Evolutionary conservation across 2,797 vertebrate genomes (phyloP).

Genomic region (Triplophysa bombifrons): DNA sequence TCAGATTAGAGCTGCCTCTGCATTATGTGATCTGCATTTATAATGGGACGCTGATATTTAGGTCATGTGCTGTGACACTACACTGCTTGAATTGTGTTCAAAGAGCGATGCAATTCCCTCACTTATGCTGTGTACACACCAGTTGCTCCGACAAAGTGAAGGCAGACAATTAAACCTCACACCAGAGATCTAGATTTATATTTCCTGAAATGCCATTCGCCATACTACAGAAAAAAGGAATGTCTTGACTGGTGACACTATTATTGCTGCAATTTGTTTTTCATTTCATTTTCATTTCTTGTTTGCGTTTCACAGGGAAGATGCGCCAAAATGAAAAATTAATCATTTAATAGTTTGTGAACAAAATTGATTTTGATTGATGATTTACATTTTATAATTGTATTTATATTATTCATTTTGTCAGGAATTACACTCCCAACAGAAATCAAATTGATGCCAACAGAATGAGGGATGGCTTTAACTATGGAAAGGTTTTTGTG

Average conservation of each 20-base stretch:
- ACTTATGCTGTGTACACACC: background rate
- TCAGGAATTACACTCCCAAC: background rate
- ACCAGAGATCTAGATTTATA: no score
- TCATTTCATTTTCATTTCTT: background rate
- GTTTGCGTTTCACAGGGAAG: background rate
- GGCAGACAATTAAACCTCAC: no score
- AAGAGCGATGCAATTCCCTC: background rate
- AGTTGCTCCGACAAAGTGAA: background rate
- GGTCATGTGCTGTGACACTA: background rate
- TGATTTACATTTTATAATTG: background rate
- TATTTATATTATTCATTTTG: background rate
- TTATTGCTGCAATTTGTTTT: background rate
- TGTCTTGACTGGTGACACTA: background rate
- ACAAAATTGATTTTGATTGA: background rate
- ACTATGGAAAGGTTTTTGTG: no score
- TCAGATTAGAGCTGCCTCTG: background rate
- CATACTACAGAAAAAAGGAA: no score
- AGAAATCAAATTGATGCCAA: background rate
- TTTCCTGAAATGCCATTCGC: no score
- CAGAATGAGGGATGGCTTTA: no score
- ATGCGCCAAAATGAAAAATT: background rate
- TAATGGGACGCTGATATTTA: constrained; percentile 5
- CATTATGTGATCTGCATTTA: constrained; percentile 13
- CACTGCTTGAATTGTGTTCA: no score
- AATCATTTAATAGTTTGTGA: background rate